These are phyloP conservation scores for Siniperca scherzeri DNA, from an alignment of 2,797 vertebrate species.

Conservation along the genomic window DNA sequence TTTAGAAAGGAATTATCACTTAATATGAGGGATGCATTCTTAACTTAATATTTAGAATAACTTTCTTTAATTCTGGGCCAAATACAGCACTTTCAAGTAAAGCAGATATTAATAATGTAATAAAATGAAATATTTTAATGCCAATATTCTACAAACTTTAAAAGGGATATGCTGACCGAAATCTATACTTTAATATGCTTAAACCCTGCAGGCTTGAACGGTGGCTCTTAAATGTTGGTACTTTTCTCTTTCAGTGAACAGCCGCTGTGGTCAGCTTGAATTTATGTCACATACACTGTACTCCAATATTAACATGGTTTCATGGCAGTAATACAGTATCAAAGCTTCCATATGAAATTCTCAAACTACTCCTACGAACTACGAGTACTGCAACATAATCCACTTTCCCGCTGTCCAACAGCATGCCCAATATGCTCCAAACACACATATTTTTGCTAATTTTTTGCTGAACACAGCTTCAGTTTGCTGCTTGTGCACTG, in stretches of 20 bases:
- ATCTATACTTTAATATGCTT: constrained; percentile 17
- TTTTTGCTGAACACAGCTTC: constrained; percentile 10
- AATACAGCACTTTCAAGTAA: not conserved
- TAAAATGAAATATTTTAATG: not conserved
- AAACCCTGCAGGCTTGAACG: not conserved
- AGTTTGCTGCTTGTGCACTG: constrained; percentile 18
- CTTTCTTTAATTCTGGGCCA: not conserved
- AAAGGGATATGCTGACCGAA: rapidly evolving
- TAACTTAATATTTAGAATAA: not conserved
- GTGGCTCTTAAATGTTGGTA: not conserved
- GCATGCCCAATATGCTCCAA: not conserved
- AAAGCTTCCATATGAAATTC: constrained; percentile 3
- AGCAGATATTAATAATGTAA: not conserved
- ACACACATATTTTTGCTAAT: not conserved
- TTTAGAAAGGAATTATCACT: not conserved
- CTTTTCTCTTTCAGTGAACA: not conserved
- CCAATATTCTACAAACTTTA: not conserved
- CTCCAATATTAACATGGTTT: constrained; percentile 16
- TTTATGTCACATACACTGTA: not conserved
- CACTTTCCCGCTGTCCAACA: constrained; percentile 3
- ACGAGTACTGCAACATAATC: constrained; percentile 23
- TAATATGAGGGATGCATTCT: not conserved
- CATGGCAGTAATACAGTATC: constrained; percentile 14
- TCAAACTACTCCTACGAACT: constrained; percentile 8
- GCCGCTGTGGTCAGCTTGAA: constrained; percentile 3